phyloP scores from a whole-genome alignment of 2,888 invertebrate species.

The Metallyticus violacea region DNA sequence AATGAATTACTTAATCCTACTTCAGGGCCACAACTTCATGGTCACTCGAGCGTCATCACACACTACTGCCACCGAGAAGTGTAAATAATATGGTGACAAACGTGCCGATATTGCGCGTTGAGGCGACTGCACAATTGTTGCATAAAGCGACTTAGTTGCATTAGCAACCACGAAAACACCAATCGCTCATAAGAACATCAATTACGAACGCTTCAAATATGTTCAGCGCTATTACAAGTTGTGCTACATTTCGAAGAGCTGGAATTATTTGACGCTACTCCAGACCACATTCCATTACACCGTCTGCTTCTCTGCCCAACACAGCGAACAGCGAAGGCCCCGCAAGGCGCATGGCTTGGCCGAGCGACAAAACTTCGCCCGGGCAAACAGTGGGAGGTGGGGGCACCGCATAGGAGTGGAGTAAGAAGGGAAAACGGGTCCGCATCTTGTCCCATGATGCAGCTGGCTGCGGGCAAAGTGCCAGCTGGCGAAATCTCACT shows the following conservation, averaged over 20 bases:
- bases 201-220: too few relatives aligned
- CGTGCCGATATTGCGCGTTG: not conserved
- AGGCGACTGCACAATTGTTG: not conserved
- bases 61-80: not conserved
- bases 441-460: slow-evolving; percentile 29
- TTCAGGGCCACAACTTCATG: slow-evolving; percentile 27
- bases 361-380: slow-evolving; percentile 33
- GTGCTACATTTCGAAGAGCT: not conserved
- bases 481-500: slow-evolving; percentile 29
- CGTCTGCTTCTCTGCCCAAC: slow-evolving; percentile 14
- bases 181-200: too few relatives aligned
- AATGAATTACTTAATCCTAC: slow-evolving; percentile 21
- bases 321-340: slow-evolving; percentile 24
- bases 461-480: slow-evolving; percentile 32
- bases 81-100: not conserved
- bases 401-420: slow-evolving; percentile 20
- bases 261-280: not conserved
- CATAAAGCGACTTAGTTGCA: not conserved
- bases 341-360: slow-evolving; percentile 31
- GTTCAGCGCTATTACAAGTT: too few relatives aligned
- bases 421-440: not conserved
- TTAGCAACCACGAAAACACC: not conserved
- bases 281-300: not conserved
- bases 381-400: slow-evolving; percentile 26
- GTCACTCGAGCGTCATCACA: slow-evolving; percentile 20